A percentile compares a stretch with the other conserved stretches of the same genome.
phyloP scores from a whole-genome alignment of 2,797 vertebrate species.

The Pteropus rufus region DNA sequence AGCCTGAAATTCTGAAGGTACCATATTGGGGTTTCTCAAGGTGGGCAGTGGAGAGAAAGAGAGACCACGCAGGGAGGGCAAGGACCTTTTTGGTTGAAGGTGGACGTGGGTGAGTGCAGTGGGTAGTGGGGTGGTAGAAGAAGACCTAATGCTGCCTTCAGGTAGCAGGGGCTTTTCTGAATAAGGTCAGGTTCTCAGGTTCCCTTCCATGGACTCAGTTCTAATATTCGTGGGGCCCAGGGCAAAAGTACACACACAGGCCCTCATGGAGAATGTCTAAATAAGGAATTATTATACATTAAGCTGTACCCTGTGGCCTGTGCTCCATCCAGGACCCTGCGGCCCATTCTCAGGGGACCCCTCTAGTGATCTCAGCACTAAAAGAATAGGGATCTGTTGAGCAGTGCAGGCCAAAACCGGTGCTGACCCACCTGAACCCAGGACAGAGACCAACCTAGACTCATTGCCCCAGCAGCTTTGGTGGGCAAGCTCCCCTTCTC shows the following conservation, averaged over 20 bases:
- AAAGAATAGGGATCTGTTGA: not conserved
- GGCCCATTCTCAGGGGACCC: not conserved
- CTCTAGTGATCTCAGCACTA: not conserved
- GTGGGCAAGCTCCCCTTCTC: not conserved
- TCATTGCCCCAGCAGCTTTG: not conserved
- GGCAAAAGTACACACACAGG: not conserved
- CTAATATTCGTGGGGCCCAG: not conserved
- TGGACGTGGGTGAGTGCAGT: rapidly evolving
- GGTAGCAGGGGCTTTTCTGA: not conserved
- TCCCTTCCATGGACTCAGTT: not conserved
- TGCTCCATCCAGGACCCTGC: not conserved
- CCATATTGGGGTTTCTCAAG: not conserved
- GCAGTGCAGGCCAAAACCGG: not conserved
- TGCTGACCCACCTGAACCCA: not conserved
- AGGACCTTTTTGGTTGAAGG: not conserved
- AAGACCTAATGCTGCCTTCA: not conserved
- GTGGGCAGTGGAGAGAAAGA: not conserved
- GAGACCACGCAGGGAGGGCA: rapidly evolving
- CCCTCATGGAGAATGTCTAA: not conserved
- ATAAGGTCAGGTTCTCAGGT: not conserved
- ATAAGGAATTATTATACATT: not conserved
- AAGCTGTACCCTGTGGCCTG: not conserved
- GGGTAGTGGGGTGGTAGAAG: not conserved
- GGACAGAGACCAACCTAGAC: not conserved
- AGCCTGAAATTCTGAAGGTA: not conserved